phyloP scores from a whole-genome alignment of 2,113 vertebrate species.

The Aegotheles bennettii region DNA sequence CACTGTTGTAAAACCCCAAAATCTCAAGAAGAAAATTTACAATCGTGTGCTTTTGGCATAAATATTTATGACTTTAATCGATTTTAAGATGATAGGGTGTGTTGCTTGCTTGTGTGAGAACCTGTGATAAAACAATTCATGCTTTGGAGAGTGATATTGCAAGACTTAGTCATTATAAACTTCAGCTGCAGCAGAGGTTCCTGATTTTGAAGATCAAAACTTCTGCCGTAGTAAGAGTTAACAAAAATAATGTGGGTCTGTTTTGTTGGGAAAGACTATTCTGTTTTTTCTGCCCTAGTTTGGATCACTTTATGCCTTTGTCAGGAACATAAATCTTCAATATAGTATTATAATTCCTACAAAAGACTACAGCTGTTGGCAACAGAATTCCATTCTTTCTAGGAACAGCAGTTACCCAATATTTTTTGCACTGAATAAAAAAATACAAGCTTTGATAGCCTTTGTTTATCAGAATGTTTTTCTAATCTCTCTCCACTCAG shows the following conservation, averaged over 20 bases:
- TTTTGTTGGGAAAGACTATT: neutral
- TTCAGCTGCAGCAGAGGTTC: neutral
- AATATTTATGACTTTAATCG: neutral
- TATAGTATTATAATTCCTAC: conserved; percentile 64
- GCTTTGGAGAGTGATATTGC: neutral
- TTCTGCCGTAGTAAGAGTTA: neutral
- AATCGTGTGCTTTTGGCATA: neutral
- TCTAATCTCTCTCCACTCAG: neutral
- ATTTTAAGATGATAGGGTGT: neutral
- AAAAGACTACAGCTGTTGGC: conserved; percentile 72
- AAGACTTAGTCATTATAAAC: neutral
- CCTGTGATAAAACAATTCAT: neutral
- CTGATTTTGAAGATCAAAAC: conserved; percentile 3
- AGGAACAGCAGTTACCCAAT: conserved; percentile 67
- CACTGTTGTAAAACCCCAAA: neutral
- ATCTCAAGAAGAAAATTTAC: neutral
- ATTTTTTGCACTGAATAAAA: conserved; percentile 15
- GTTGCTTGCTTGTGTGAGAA: neutral
- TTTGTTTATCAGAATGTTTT: conserved; percentile 37
- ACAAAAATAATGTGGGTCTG: neutral
- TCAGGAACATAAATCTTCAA: conserved; percentile 57
- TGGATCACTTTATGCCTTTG: conserved; percentile 45
- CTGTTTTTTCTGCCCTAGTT: conserved; percentile 3
- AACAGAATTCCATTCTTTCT: conserved; percentile 71
- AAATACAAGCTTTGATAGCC: neutral